Conservation (phyloP, 2,113 vertebrate genomes). For the Mormoops blainvillei region DNA sequence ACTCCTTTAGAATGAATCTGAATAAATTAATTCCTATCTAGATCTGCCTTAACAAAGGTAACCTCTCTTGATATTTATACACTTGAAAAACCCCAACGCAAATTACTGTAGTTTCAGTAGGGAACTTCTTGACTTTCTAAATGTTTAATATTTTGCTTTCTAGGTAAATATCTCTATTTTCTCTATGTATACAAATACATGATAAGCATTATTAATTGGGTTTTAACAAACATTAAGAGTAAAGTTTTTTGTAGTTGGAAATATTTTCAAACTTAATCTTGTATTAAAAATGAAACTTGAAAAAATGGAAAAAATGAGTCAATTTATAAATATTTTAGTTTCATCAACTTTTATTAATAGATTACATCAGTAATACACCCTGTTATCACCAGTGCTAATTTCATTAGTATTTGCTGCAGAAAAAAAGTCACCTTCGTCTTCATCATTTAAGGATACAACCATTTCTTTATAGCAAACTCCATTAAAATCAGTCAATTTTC, state of each 20-base stretch:
- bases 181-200: not conserved
- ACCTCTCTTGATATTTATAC: not conserved
- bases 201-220: not conserved
- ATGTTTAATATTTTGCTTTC: not conserved
- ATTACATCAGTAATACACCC: not conserved
- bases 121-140: not conserved
- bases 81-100: not conserved
- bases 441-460: not conserved
- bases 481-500: constrained; percentile 10
- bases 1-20: not conserved
- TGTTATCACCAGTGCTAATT: not conserved
- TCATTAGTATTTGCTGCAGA: not conserved
- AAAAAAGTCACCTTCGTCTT: not conserved
- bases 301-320: not conserved
- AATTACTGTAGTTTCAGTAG: not conserved
- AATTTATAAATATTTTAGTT: not conserved
- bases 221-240: not conserved
- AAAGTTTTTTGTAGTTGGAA: not conserved
- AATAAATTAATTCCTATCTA: not conserved
- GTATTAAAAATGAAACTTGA: too few relatives aligned
- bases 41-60: not conserved
- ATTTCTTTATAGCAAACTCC: not conserved
- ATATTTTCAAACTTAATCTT: not conserved
- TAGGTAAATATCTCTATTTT: not conserved
- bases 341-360: not conserved